phyloP scores from a whole-genome alignment of 2,797 vertebrate genomes.

The Jordanella pulchra region DNA sequence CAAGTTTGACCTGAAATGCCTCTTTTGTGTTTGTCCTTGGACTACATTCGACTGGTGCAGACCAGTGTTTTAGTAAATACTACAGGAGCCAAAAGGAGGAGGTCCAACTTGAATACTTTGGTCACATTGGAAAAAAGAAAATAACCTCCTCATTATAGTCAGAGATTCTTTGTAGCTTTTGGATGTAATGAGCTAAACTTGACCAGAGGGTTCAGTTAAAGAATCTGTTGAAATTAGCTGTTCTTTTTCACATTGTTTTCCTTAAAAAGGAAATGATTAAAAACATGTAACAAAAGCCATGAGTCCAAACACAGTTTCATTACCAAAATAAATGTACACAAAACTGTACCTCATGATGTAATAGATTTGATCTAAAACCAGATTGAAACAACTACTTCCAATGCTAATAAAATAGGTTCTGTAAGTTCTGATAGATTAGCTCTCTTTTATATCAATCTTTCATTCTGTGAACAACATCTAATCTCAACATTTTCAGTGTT shows the following conservation, averaged over 20 bases:
- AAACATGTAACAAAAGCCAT: neutral
- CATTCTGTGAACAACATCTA: neutral
- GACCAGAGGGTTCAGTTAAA: conserved; percentile 1
- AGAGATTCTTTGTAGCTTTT: conserved; percentile 33
- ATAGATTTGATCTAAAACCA: neutral
- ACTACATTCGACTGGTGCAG: conserved; percentile 39
- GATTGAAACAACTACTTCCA: neutral
- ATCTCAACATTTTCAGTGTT: neutral
- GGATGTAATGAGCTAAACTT: conserved; percentile 17
- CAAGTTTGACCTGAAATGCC: conserved; percentile 40
- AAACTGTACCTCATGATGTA: neutral
- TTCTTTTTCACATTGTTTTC: neutral
- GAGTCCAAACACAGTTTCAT: neutral
- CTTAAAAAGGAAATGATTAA: no score
- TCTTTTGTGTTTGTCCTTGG: conserved; percentile 62
- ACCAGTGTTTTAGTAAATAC: conserved; percentile 25
- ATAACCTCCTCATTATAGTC: conserved; percentile 33
- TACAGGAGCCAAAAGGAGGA: conserved; percentile 35
- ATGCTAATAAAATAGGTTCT: neutral
- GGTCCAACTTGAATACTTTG: conserved; percentile 45
- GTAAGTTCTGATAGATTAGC: neutral
- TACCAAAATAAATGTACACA: neutral
- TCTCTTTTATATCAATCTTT: neutral
- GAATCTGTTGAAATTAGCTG: neutral
- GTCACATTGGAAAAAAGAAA: conserved; percentile 38